Base-by-base conservation (phyloP, 2,113 vertebrate genomes). In the Bostrychus sinensis region DNA sequence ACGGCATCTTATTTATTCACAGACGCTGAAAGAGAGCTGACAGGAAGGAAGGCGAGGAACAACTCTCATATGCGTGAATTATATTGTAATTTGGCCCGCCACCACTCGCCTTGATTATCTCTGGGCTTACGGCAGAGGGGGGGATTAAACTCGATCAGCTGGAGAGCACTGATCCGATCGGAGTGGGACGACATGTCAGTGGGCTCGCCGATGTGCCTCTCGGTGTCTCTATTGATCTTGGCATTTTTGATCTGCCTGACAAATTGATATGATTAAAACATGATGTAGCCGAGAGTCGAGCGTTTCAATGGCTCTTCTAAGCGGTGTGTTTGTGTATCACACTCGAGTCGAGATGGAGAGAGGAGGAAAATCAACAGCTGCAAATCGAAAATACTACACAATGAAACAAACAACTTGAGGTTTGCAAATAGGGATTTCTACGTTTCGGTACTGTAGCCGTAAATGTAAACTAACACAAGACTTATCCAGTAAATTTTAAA, bases 181-280 rank as follows among this genome's bases (percentile, higher is more conserved):
- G 32, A 65, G 62, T 23, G 20, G 56, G 32, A 62, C 69, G 59
- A 36, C 69, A 70, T 62, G 74, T 66, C 61, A 59, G 20, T 30
- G 28, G 17, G 37, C 30, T 72, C 66, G 16, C 13, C 1, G 16
- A 48, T 12, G 14, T 56, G 16, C 65, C 41, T 41, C 32, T 20
- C 3, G 3, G n/a, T 13, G 41, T 30, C 37, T 51, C 46, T 56
- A 70, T 58, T 82, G 67, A 78, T 80, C 50, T 72, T 72, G 64
- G 43, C 74, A 62, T 58, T 55, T 60, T 20, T 65, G 58, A 72
- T 70, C 54, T 14, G 62, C 2, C 2, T 41, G 36, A 59, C 76
- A 85, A 75, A 81, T 67, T 66, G 62, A 71, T 48, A 80, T 66
- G 50, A 81, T 83, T 78, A 76, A 78, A 62, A 70, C 41, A 62